These are phyloP conservation scores for Odontocerum albicorne DNA, from an alignment of 2,888 invertebrate genomes.

Conservation along the genomic window DNA sequence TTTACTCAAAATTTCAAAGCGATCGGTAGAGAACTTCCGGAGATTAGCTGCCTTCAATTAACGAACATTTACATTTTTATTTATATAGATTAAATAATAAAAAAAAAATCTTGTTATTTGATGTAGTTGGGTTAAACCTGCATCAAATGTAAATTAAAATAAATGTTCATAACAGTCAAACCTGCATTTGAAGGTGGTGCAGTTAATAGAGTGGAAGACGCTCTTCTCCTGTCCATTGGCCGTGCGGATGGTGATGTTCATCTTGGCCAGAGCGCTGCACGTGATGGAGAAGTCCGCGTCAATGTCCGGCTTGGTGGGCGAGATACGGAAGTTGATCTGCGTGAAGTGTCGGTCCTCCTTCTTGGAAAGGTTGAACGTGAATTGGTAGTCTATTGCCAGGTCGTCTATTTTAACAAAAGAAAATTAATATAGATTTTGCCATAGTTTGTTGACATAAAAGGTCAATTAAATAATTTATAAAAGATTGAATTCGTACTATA, in stretches of 20 bases:
- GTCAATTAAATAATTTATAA: too few relatives aligned
- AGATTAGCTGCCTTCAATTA: too few relatives aligned
- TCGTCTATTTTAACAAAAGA: too few relatives aligned
- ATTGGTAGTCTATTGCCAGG: conserved; percentile 95
- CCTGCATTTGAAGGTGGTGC: conserved; percentile 75
- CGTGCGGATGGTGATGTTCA: conserved; percentile 84
- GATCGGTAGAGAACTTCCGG: too few relatives aligned
- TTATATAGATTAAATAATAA: too few relatives aligned
- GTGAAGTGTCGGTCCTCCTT: conserved; percentile 94
- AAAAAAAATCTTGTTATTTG: too few relatives aligned
- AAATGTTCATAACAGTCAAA: conserved; percentile 64
- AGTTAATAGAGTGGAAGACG: conserved; percentile 77
- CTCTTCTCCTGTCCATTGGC: conserved; percentile 70
- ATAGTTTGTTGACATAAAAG: too few relatives aligned
- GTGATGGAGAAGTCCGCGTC: conserved; percentile 90
- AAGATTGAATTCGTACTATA: too few relatives aligned
- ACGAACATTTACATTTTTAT: too few relatives aligned
- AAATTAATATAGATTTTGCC: conserved; percentile 30
- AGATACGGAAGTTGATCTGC: conserved; percentile 95
- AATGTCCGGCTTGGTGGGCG: conserved; percentile 88
- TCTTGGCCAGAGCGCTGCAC: conserved; percentile 84
- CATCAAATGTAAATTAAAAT: too few relatives aligned
- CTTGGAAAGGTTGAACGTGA: conserved; percentile 97
- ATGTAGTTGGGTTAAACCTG: too few relatives aligned
- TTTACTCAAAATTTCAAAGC: too few relatives aligned